These are phyloP conservation scores for Popillia japonica DNA, from an alignment of 1,140 invertebrate species.

Conservation along the genomic window DNA sequence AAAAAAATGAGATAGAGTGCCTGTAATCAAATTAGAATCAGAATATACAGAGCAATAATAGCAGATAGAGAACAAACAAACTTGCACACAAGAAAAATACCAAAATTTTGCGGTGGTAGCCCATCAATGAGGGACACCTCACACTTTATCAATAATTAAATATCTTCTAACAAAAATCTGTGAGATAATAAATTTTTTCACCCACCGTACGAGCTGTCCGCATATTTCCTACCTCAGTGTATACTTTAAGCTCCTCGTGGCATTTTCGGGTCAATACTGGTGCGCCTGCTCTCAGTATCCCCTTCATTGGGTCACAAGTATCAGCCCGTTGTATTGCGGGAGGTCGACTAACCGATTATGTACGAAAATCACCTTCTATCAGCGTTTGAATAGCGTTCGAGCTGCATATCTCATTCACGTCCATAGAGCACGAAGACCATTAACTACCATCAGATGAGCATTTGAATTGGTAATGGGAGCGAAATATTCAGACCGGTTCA, in stretches of 20 bases:
- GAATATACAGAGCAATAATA: too few species aligned
- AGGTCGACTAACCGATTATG: neutral
- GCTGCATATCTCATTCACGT: neutral
- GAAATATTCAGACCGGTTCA: neutral
- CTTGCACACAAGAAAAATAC: too few species aligned
- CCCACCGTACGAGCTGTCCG: too few species aligned
- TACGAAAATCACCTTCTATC: neutral
- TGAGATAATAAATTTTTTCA: too few species aligned
- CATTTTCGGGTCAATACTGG: slow-evolving; percentile 30
- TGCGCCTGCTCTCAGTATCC: slow-evolving; percentile 23
- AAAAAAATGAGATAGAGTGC: too few species aligned
- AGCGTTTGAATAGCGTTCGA: neutral
- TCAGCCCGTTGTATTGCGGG: slow-evolving; percentile 2
- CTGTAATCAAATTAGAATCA: too few species aligned
- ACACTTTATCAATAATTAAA: too few species aligned
- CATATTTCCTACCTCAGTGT: neutral
- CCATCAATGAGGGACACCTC: too few species aligned
- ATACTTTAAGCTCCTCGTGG: neutral
- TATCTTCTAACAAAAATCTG: too few species aligned
- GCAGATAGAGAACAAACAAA: too few species aligned
- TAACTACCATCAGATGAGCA: neutral
- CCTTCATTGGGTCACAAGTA: slow-evolving; percentile 28
- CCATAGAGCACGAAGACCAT: neutral
- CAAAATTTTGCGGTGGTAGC: too few species aligned
- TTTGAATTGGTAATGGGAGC: neutral